Conservation (phyloP, 2,797 vertebrate species). For the Bradypodion ventrale region DNA sequence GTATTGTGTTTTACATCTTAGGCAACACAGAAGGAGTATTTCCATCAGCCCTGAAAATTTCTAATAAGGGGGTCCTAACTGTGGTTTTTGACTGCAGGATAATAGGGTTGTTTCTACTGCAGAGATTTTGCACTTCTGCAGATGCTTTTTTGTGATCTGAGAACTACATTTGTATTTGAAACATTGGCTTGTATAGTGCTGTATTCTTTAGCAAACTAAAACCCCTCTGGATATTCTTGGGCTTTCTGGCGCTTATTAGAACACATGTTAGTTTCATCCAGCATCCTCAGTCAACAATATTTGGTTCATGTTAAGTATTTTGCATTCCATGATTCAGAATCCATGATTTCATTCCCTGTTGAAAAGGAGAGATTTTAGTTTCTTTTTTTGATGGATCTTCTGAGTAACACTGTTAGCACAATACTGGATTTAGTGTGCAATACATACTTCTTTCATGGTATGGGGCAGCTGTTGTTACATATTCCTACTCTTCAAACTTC, state of each 20-base stretch:
- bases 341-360: background rate
- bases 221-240: background rate
- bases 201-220: background rate
- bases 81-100: slow-evolving; percentile 57
- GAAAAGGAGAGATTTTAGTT: slow-evolving; percentile 12
- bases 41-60: slow-evolving; percentile 79
- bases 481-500: slow-evolving; percentile 1
- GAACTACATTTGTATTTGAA: slow-evolving; percentile 36
- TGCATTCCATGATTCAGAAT: background rate
- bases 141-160: slow-evolving; percentile 37
- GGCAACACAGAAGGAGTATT: slow-evolving; percentile 86
- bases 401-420: slow-evolving; percentile 11
- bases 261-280: background rate
- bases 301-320: background rate
- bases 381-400: background rate
- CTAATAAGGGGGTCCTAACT: slow-evolving; percentile 78
- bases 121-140: slow-evolving; percentile 34
- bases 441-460: background rate
- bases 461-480: background rate
- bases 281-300: background rate
- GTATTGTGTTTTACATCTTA: slow-evolving; percentile 84
- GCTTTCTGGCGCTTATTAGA: background rate
- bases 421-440: slow-evolving; percentile 16
- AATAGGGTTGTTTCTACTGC: slow-evolving; percentile 53
- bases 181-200: slow-evolving; percentile 21